Evolutionary conservation across 2,888 invertebrate species (phyloP).

Genomic region (Microplitis manilae): DNA sequence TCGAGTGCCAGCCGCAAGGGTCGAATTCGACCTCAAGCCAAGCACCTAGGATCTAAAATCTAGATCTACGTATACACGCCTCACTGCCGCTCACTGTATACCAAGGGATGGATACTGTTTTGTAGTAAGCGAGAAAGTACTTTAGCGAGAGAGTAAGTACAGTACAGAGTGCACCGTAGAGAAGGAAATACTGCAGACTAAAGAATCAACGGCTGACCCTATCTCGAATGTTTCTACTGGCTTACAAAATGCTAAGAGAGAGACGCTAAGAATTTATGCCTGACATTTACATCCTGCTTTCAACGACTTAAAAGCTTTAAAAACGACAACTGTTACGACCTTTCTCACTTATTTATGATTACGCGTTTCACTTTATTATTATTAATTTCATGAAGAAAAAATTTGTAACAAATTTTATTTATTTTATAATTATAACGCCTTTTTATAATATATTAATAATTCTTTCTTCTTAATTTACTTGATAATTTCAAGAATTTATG

Average conservation of each 20-base stretch:
- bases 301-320: not conserved
- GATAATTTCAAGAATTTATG: not conserved
- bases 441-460: not conserved
- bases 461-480: not conserved
- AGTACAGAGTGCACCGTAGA: not conserved
- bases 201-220: conserved; percentile 30
- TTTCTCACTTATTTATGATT: not conserved
- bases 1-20: conserved; percentile 19
- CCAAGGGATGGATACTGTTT: not conserved
- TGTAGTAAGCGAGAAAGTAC: not conserved
- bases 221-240: conserved; percentile 30
- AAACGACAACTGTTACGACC: not conserved
- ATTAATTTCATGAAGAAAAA: not conserved
- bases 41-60: not conserved
- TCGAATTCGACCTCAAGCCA: conserved; percentile 4
- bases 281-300: conserved; percentile 1
- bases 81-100: not conserved
- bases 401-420: not conserved
- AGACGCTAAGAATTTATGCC: not conserved
- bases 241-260: not conserved
- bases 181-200: conserved; percentile 14
- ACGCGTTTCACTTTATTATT: not conserved
- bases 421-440: no score
- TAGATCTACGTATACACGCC: conserved; percentile 19
- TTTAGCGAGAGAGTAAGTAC: not conserved